These are phyloP conservation scores for Rhincodon typus DNA, from an alignment of 2,797 vertebrate genomes.

Conservation along the genomic window DNA sequence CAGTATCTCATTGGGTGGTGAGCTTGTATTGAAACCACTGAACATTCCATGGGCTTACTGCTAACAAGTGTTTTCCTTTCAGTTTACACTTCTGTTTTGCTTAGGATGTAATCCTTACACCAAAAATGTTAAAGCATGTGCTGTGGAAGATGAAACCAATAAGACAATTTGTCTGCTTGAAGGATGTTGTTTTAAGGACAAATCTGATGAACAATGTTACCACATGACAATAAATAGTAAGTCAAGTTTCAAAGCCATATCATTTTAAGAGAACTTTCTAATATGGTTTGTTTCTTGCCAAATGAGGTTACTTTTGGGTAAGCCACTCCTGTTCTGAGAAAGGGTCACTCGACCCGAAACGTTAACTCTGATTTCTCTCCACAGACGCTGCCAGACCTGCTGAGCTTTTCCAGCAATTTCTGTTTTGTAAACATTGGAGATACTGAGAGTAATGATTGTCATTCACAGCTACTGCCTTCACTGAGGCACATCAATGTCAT, in stretches of 20 bases:
- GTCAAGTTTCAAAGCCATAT: background rate
- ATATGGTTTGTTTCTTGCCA: background rate
- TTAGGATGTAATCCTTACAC: background rate
- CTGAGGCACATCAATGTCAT: background rate
- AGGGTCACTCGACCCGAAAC: too few relatives aligned
- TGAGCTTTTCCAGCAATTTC: too few relatives aligned
- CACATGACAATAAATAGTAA: background rate
- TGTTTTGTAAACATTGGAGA: background rate
- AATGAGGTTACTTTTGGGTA: background rate
- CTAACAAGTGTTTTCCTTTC: background rate
- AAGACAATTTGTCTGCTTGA: background rate
- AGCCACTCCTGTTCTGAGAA: background rate
- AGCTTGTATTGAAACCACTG: background rate
- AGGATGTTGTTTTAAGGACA: constrained; percentile 13
- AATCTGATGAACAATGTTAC: background rate
- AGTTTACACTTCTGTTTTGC: background rate
- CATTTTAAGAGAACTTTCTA: background rate
- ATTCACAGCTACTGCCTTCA: background rate
- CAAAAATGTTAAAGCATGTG: background rate
- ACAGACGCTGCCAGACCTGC: too few relatives aligned
- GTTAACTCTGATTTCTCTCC: too few relatives aligned
- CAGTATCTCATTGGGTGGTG: background rate
- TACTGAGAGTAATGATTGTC: background rate
- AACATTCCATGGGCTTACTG: background rate
- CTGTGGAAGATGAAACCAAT: background rate